Conservation (phyloP, 2,113 vertebrate species). For the Syngnathus scovelli region DNA sequence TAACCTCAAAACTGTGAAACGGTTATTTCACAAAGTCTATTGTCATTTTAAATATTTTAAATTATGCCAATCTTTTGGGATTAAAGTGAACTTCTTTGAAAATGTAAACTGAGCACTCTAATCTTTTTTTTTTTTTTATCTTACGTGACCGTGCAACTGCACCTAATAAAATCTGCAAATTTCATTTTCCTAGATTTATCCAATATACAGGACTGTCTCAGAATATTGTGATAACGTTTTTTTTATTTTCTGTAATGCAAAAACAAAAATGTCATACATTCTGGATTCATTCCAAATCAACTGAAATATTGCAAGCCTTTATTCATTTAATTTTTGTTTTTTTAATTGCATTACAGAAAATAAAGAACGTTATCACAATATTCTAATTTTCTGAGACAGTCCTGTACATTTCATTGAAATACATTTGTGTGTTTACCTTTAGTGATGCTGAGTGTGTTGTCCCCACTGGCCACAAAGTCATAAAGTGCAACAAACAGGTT, state of each 20-base stretch:
- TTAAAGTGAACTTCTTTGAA: neutral
- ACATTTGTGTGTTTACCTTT: conserved; percentile 77
- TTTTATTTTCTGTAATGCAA: no score
- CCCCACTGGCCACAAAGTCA: conserved; percentile 98
- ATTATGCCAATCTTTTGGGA: neutral
- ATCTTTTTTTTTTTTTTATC: neutral
- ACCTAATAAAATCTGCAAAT: neutral
- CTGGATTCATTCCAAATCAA: no score
- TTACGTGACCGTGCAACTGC: neutral
- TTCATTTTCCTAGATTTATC: neutral
- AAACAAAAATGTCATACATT: no score
- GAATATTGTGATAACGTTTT: no score
- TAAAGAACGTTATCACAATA: no score
- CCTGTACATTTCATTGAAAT: neutral
- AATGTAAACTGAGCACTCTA: neutral
- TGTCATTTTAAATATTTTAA: neutral
- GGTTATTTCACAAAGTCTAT: neutral
- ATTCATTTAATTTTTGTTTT: no score
- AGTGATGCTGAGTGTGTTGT: conserved; percentile 98
- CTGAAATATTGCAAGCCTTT: no score
- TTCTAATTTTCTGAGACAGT: no score
- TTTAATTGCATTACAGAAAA: no score
- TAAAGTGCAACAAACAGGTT: conserved; percentile 99
- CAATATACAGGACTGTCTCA: no score
- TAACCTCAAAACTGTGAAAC: neutral